Evolutionary conservation across 2,888 invertebrate genomes (phyloP).

Genomic region (Pollenia labialis): DNA sequence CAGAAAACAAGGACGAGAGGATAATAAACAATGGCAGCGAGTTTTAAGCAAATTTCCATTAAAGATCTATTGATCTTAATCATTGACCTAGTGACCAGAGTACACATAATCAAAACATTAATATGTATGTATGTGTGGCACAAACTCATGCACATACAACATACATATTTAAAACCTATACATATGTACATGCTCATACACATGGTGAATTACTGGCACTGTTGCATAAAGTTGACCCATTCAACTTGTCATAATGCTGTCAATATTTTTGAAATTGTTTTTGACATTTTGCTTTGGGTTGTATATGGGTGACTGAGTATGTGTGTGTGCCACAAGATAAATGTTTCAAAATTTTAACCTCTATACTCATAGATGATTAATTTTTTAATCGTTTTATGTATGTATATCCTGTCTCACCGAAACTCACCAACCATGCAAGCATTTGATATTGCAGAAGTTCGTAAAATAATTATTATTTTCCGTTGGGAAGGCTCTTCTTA

Average conservation of each 20-base stretch:
- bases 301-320: not conserved
- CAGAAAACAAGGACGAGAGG: not conserved
- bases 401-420: not conserved
- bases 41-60: slow-evolving; percentile 46
- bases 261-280: slow-evolving; percentile 38
- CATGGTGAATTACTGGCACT: not conserved
- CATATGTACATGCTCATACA: not conserved
- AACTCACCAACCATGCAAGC: not conserved
- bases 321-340: not conserved
- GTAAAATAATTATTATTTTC: too few species aligned
- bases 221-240: not conserved
- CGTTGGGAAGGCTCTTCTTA: too few species aligned
- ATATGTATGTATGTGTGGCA: not conserved
- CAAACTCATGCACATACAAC: not conserved
- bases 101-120: not conserved
- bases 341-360: slow-evolving; percentile 11
- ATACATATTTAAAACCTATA: not conserved
- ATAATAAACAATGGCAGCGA: slow-evolving; percentile 17
- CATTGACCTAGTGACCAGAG: slow-evolving; percentile 25
- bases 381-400: not conserved
- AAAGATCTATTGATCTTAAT: slow-evolving; percentile 56
- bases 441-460: not conserved
- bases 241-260: slow-evolving; percentile 47
- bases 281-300: slow-evolving; percentile 38
- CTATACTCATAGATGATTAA: not conserved